These are phyloP conservation scores for Cabera pusaria DNA, from an alignment of 2,888 invertebrate genomes.

Conservation along the genomic window DNA sequence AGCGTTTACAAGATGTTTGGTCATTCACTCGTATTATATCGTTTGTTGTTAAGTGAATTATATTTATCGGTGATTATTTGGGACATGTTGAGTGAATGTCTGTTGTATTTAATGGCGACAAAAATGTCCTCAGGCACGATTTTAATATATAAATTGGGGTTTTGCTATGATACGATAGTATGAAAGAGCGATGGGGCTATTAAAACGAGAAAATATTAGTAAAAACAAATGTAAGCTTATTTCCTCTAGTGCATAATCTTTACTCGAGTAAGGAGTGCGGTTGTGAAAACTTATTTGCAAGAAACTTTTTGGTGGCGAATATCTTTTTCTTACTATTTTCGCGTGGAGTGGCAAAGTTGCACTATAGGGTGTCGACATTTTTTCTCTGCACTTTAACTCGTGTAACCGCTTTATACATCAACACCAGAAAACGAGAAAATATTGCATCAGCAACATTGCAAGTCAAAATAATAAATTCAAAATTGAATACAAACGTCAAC, in stretches of 20 bases:
- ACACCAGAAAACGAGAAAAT: constrained; percentile 30
- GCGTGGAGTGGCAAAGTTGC: background rate
- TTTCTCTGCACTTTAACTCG: constrained; percentile 1
- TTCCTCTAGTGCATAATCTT: no score
- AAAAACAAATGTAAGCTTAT: no score
- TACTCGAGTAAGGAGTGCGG: constrained; percentile 1
- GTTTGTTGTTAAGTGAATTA: constrained; percentile 35
- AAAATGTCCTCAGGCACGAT: constrained; percentile 16
- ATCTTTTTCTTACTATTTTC: constrained; percentile 15
- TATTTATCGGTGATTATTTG: constrained; percentile 22
- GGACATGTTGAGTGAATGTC: constrained; percentile 25
- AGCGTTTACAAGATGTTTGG: constrained; percentile 48
- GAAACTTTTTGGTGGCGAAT: no score
- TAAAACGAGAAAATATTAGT: no score
- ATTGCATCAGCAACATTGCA: constrained; percentile 11
- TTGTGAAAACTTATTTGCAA: no score
- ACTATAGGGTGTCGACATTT: constrained; percentile 1
- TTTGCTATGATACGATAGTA: constrained; percentile 11
- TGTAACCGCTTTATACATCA: constrained; percentile 8
- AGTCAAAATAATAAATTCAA: constrained; percentile 44
- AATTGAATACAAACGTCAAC: constrained; percentile 67
- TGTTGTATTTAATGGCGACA: constrained; percentile 29
- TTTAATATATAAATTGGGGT: constrained; percentile 22
- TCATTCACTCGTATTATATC: constrained; percentile 49
- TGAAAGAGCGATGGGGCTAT: constrained; percentile 6